Base-by-base conservation (phyloP, 1,140 invertebrate species). In the Arion vulgaris region DNA sequence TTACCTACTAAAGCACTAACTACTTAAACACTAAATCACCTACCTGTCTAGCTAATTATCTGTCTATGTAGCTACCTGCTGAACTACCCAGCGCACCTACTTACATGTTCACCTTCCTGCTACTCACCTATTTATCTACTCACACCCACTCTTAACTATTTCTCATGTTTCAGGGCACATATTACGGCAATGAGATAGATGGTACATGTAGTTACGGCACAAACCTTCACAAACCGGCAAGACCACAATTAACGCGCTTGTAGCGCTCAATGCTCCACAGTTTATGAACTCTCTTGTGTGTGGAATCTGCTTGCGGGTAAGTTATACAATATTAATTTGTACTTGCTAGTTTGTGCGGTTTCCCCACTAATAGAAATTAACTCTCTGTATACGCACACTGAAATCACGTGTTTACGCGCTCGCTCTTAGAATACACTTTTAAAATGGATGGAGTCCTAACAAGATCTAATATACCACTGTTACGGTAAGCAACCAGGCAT, bases 281-380 rank as follows among this genome's bases (percentile, higher is more conserved):
- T 80, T 80, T 41, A 38, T 68, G 34, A 69, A n/a, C 23, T 80
- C 78, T 26, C 57, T 69, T 15, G 19, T 51, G 51, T 80, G 78
- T 23, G 78, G 78, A 32, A 80, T 80, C 51, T 80, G 78, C 39
- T 71, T 80, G n/a, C 34, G 66, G 78, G 78, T 80, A 19, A 69
- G 78, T 80, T 9, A 7, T 36, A n/a, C n/a, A 68, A 68, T 13
- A 26, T 68, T 28, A 11, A n/a, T n/a, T n/a, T n/a, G n/a, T n/a
- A n/a, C n/a, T n/a, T n/a, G n/a, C n/a, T n/a, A n/a, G n/a, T n/a
- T n/a, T n/a, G n/a, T n/a, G n/a, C n/a, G n/a, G n/a, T n/a, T n/a
- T n/a, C n/a, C n/a, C n/a, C n/a, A n/a, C n/a, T n/a, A n/a, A n/a
- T n/a, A n/a, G n/a, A n/a, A n/a, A n/a, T n/a, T n/a, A n/a, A n/a